phyloP scores from a whole-genome alignment of 2,113 vertebrate genomes.

The Corythornis vintsioides region DNA sequence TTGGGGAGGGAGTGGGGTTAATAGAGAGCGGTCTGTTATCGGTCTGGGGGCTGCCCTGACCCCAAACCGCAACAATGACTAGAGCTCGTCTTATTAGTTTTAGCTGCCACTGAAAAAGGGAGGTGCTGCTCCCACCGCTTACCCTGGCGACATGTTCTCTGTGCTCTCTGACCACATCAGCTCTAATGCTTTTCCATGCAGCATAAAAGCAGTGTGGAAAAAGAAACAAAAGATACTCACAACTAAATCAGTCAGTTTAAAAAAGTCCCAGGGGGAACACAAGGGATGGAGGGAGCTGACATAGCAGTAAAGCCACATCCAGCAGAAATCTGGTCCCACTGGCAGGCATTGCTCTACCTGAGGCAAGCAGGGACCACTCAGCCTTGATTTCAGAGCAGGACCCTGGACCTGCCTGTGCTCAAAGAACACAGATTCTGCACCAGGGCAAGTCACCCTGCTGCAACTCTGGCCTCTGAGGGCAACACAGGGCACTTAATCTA shows the following conservation, averaged over 20 bases:
- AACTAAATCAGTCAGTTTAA: not conserved
- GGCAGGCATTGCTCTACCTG: accelerated
- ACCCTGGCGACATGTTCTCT: not conserved
- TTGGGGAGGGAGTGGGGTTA: too few relatives aligned
- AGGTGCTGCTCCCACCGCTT: not conserved
- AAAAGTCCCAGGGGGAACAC: not conserved
- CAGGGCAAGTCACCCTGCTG: too few relatives aligned
- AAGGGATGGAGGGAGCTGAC: not conserved
- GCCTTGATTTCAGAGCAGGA: not conserved
- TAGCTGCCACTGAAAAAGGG: not conserved
- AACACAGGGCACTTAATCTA: accelerated
- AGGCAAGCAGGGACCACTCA: not conserved
- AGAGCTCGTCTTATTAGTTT: not conserved
- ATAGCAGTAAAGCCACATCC: not conserved
- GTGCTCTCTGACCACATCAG: accelerated
- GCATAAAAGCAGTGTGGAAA: not conserved
- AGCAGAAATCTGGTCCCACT: not conserved
- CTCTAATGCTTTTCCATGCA: not conserved
- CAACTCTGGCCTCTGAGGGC: not conserved
- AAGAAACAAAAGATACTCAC: not conserved
- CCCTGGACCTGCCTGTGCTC: accelerated
- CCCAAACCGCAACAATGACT: not conserved
- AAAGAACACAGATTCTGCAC: accelerated
- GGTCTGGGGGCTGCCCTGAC: too few relatives aligned
- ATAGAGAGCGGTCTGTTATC: too few relatives aligned